Evolutionary conservation across 2,113 vertebrate species (phyloP).

Genomic region (Cavia porcellus): DNA sequence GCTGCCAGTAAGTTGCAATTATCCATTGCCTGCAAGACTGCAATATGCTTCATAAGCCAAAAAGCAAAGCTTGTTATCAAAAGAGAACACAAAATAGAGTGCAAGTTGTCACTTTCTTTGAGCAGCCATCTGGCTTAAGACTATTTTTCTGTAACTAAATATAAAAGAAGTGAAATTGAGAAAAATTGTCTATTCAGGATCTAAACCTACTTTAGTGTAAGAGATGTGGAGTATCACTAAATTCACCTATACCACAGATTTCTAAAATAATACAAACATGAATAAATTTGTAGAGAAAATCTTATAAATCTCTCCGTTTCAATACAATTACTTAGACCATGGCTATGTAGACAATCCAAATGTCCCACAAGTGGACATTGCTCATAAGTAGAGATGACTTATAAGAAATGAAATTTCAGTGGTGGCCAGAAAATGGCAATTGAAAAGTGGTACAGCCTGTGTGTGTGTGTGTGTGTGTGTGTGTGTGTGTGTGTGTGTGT

Average conservation of each 20-base stretch:
- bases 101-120: slow-evolving; percentile 67
- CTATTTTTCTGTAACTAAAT: slow-evolving; percentile 38
- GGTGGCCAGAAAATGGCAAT: background rate
- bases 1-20: slow-evolving; percentile 47
- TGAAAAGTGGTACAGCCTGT: background rate
- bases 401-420: background rate
- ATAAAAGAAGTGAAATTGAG: slow-evolving; percentile 22
- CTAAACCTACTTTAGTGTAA: background rate
- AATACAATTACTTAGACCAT: background rate
- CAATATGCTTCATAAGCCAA: slow-evolving; percentile 56
- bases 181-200: slow-evolving; percentile 53
- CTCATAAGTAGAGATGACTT: background rate
- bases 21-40: slow-evolving; percentile 40
- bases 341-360: background rate
- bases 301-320: background rate
- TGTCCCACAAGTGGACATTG: no score
- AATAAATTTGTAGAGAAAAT: background rate
- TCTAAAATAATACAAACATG: background rate
- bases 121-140: slow-evolving; percentile 66
- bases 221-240: background rate
- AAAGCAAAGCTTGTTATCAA: slow-evolving; percentile 63
- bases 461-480: background rate
- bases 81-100: slow-evolving; percentile 57
- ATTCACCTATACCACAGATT: background rate
- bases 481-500: no score